A percentile compares a stretch with the other conserved stretches of the same genome.
phyloP scores from a whole-genome alignment of 2,113 vertebrate genomes.

The Charina bottae region DNA sequence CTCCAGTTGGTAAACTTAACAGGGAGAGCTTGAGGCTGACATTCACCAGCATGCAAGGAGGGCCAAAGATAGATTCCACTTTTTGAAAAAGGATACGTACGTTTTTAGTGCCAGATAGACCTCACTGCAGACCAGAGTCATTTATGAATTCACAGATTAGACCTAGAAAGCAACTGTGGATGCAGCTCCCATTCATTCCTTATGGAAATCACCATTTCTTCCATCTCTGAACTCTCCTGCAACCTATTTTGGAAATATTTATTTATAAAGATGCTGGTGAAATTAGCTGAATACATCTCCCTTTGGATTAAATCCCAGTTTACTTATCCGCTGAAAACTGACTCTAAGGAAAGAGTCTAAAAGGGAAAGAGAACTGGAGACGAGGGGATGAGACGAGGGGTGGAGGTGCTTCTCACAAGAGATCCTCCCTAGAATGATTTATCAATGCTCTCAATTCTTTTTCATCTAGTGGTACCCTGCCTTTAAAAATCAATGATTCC shows the following conservation, averaged over 20 bases:
- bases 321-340: background rate
- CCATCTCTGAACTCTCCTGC: background rate
- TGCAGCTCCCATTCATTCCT: background rate
- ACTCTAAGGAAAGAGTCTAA: background rate
- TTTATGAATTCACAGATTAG: rapidly evolving
- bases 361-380: background rate
- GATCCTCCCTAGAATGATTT: background rate
- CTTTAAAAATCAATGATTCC: background rate
- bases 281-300: background rate
- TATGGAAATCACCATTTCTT: background rate
- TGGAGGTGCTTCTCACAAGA: background rate
- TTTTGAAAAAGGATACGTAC: no score
- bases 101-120: background rate
- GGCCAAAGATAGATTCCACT: background rate
- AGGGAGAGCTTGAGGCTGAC: background rate
- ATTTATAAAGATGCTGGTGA: background rate
- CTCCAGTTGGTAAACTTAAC: background rate
- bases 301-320: background rate
- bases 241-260: background rate
- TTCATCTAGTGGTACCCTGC: background rate
- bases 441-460: background rate
- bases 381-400: background rate
- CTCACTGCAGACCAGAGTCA: background rate
- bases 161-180: background rate
- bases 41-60: background rate